phyloP scores from a whole-genome alignment of 2,797 vertebrate species.

The Onychomys arenicola region DNA sequence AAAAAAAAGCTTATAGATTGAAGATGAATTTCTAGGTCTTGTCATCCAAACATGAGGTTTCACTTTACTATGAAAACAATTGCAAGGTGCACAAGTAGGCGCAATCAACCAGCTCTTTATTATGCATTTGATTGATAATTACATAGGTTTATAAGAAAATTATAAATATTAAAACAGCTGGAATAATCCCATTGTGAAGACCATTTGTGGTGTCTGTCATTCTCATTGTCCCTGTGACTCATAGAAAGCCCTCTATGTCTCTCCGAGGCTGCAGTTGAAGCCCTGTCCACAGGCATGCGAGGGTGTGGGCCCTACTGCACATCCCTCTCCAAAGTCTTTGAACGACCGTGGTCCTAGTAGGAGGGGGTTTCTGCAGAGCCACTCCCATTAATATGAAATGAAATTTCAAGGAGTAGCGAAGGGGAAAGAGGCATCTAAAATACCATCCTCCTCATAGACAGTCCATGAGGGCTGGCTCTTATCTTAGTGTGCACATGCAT shows the following conservation, averaged over 20 bases:
- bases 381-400: background rate
- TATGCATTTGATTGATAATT: background rate
- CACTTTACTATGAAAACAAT: background rate
- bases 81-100: background rate
- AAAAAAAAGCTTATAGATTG: conserved; percentile 17
- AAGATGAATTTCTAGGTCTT: conserved; percentile 36
- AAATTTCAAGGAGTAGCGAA: background rate
- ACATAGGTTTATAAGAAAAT: background rate
- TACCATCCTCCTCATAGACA: background rate
- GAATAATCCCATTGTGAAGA: background rate
- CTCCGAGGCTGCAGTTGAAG: background rate
- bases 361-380: background rate
- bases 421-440: background rate
- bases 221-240: too few species aligned
- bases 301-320: too few species aligned
- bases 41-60: background rate
- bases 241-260: background rate
- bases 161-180: background rate
- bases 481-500: background rate
- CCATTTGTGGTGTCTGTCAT: background rate
- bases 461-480: background rate
- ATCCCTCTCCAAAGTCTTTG: background rate
- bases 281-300: background rate
- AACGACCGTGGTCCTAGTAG: background rate
- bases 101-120: background rate